A percentile compares a stretch with the other conserved stretches of the same genome.
Evolutionary conservation across 1,140 invertebrate species (phyloP).

Genomic region (Pogonomyrmex californicus): DNA sequence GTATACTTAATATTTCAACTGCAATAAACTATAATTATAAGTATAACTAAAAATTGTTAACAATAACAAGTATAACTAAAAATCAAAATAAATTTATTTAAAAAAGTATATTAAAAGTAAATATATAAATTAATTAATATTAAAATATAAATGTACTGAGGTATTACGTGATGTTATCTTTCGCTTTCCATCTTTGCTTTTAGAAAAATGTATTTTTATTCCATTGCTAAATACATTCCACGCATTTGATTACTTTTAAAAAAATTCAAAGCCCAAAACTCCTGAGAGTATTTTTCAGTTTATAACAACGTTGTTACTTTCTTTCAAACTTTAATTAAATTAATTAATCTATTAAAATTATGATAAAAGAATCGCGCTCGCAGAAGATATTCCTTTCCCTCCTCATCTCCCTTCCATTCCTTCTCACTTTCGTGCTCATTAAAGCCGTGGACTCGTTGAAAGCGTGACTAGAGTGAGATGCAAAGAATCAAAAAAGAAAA

Average conservation of each 20-base stretch:
- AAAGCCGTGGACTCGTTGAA: slow-evolving; percentile 22
- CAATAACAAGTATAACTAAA: not conserved
- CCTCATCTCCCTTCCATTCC: not conserved
- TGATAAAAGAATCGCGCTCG: not conserved
- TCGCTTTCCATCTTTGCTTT: not conserved
- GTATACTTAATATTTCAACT: not conserved
- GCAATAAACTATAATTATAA: not conserved
- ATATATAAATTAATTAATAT: slow-evolving; percentile 18
- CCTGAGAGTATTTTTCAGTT: not conserved
- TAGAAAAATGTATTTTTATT: not conserved
- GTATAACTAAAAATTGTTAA: not conserved
- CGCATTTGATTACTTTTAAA: no score
- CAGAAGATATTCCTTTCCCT: slow-evolving; percentile 26
- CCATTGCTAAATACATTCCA: not conserved
- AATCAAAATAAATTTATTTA: not conserved
- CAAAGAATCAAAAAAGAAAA: not conserved
- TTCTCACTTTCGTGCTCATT: slow-evolving; percentile 50
- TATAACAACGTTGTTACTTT: not conserved
- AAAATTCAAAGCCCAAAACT: not conserved
- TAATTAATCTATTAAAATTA: slow-evolving; percentile 15
- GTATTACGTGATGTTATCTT: slow-evolving; percentile 15
- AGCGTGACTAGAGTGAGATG: slow-evolving; percentile 52
- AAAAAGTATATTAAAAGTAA: not conserved
- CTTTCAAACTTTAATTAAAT: not conserved
- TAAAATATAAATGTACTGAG: not conserved